Percentiles rank a stretch among this genome's conserved stretches.
phyloP scores from a whole-genome alignment of 2,113 vertebrate species.

The Mormyrus iriodes region DNA sequence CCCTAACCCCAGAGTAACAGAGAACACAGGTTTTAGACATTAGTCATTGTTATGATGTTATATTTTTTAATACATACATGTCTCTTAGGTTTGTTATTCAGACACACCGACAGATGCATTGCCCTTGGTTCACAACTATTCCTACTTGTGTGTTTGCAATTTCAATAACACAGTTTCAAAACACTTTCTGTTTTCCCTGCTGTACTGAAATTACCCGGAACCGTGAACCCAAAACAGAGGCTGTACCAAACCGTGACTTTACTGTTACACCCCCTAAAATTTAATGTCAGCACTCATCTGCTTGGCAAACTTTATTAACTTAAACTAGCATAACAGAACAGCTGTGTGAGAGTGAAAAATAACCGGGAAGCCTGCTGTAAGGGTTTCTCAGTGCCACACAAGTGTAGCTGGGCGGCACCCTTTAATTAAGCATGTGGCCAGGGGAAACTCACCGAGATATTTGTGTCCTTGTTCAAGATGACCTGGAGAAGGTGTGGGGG shows the following conservation, averaged over 20 bases:
- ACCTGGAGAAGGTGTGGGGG: slow-evolving; percentile 97
- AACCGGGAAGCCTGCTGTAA: neutral
- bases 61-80: too few species aligned
- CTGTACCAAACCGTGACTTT: neutral
- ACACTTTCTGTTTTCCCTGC: neutral
- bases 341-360: neutral
- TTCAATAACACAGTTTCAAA: neutral
- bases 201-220: neutral
- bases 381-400: neutral
- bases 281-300: too few species aligned
- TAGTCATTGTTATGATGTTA: too few species aligned
- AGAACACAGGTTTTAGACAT: neutral
- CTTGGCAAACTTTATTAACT: too few species aligned
- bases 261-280: neutral
- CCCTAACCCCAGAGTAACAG: neutral
- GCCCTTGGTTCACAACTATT: neutral
- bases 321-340: too few species aligned
- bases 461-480: slow-evolving; percentile 98
- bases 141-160: neutral
- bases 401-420: neutral
- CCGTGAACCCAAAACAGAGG: too few species aligned
- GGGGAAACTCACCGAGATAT: slow-evolving; percentile 79
- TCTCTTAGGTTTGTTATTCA: too few species aligned
- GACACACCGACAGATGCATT: neutral
- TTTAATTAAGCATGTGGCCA: neutral